Base-by-base conservation (phyloP, 64 coral and sea anemone genomes). In the Cladopsammia gracilis region DNA sequence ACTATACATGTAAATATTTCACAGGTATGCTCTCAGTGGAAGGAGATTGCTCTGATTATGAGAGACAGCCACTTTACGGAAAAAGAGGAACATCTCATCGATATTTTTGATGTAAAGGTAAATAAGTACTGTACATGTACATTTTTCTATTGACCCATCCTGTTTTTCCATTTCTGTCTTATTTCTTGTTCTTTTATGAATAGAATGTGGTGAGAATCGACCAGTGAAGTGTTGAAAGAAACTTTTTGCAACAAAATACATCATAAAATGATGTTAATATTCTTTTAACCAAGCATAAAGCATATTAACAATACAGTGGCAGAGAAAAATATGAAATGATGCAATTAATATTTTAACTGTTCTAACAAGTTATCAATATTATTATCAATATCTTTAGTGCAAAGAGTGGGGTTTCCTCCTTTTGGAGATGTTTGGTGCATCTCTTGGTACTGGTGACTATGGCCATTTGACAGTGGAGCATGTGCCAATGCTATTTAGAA, bases 61-160 rank as follows among this genome's bases (percentile, higher is more conserved):
- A 65, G 62, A 65, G 62, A 65, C 62, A 65, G 3, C 16, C 9
- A 65, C 9, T 65, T 65, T 22, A 70, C 22, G 68, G 68, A 26
- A 54, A 64, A 81, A 11, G 68, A 70, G 24, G 24, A 70, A n/a
- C 67, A 70, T n/a, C 68, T 70, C 6, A 70, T 70, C 24, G 68
- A 70, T n/a, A 70, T 70, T 70, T 70, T 70, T 70, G 68, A 70
- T n/a, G 24, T 70, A 5, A 70, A 70, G 68, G 68, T n/a, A n/a
- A n/a, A n/a, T n/a, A n/a, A n/a, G n/a, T n/a, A n/a, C n/a, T n/a
- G n/a, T n/a, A n/a, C n/a, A n/a, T n/a, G n/a, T n/a, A n/a, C n/a
- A n/a, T n/a, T n/a, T 70, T 70, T 70, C 19, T 26, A 5, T 25
- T 11, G 11, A 7, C 24, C 68, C 25, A 11, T 70, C 25, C 24